Conservation (phyloP, 2,113 vertebrate species). For the Tachuris rubrigastra region DNA sequence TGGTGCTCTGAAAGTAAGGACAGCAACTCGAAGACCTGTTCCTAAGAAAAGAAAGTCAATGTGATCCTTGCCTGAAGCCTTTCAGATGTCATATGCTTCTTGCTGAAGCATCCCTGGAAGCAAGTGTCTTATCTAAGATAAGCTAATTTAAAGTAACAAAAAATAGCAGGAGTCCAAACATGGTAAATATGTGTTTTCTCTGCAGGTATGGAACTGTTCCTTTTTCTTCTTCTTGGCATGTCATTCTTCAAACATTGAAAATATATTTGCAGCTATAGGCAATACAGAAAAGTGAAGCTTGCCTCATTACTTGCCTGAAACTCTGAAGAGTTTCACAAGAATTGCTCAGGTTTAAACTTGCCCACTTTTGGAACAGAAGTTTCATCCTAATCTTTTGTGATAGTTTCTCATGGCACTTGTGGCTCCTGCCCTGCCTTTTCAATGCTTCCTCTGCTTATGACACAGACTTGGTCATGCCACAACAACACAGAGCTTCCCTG, state of each 20-base stretch:
- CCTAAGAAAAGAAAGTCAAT: background rate
- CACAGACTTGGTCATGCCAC: background rate
- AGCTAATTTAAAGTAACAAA: background rate
- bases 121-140: background rate
- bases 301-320: background rate
- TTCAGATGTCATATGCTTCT: background rate
- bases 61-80: background rate
- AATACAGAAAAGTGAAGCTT: background rate
- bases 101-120: background rate
- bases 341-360: constrained; percentile 1
- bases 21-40: background rate
- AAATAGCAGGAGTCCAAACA: background rate
- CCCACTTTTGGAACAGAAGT: background rate
- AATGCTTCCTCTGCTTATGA: background rate
- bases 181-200: background rate
- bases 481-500: background rate
- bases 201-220: background rate
- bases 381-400: background rate
- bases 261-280: background rate
- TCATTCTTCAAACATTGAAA: background rate
- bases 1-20: background rate
- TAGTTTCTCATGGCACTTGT: background rate
- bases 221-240: background rate
- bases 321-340: constrained; percentile 19
- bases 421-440: background rate